Percentiles rank a stretch among this genome's conserved stretches.
phyloP scores from a whole-genome alignment of 2,888 invertebrate genomes.

The Brachylomia viminalis region DNA sequence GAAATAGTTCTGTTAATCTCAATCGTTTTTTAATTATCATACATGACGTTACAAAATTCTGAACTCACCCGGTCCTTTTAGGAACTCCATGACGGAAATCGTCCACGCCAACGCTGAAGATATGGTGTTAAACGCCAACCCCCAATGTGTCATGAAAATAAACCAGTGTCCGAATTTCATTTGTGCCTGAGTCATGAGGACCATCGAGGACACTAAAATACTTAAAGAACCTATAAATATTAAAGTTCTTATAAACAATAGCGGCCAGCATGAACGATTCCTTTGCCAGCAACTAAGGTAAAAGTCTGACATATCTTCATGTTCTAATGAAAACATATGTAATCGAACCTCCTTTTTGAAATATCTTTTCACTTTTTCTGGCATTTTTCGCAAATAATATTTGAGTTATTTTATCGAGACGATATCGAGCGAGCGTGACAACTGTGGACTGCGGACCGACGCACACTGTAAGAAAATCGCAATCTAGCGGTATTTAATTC shows the following conservation, averaged over 20 bases:
- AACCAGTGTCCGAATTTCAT: constrained; percentile 74
- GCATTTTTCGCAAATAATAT: constrained; percentile 73
- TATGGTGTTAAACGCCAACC: constrained; percentile 77
- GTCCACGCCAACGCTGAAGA: constrained; percentile 76
- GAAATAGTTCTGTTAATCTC: background rate
- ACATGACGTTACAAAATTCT: background rate
- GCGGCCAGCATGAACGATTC: constrained; percentile 75
- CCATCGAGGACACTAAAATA: constrained; percentile 76
- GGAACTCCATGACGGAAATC: constrained; percentile 74
- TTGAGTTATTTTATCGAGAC: constrained; percentile 26
- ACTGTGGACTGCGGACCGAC: constrained; percentile 61
- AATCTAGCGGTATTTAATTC: too few species aligned
- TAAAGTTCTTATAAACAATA: constrained; percentile 76
- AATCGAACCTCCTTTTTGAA: constrained; percentile 76
- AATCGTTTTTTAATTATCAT: background rate
- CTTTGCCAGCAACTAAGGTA: constrained; percentile 79
- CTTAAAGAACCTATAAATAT: constrained; percentile 78
- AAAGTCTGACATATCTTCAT: constrained; percentile 79
- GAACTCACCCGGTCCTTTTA: constrained; percentile 80
- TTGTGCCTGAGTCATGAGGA: constrained; percentile 61
- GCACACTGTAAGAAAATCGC: too few species aligned
- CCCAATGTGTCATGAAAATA: constrained; percentile 87
- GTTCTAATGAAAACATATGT: constrained; percentile 75
- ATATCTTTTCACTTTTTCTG: constrained; percentile 74
- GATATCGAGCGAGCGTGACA: constrained; percentile 31